Evolutionary conservation across 2,888 invertebrate genomes (phyloP).

Genomic region (Zygogramma bicolorata): DNA sequence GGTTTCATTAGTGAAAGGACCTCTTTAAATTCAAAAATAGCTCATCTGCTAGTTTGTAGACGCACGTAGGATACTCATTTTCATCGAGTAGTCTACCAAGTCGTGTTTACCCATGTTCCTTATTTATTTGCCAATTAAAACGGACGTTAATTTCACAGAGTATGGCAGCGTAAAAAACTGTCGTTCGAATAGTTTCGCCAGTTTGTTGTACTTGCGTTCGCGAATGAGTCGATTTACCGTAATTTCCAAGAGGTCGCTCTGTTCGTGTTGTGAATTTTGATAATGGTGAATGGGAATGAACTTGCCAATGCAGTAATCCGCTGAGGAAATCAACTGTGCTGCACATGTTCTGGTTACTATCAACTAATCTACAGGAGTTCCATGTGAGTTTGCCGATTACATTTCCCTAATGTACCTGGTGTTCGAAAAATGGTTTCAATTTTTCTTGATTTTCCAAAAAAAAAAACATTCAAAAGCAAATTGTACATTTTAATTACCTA

Average conservation of each 20-base stretch:
- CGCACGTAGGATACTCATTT: constrained; percentile 21
- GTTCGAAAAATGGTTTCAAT: no score
- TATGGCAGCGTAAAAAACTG: background rate
- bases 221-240: background rate
- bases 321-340: background rate
- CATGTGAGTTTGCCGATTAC: background rate
- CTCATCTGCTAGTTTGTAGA: background rate
- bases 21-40: constrained; percentile 27
- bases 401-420: no score
- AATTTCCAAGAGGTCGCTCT: background rate
- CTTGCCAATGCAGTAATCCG: background rate
- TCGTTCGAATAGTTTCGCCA: background rate
- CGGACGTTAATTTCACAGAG: background rate
- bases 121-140: constrained; percentile 32
- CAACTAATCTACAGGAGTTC: background rate
- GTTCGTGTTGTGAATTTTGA: background rate
- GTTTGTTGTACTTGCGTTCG: background rate
- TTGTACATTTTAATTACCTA: no score
- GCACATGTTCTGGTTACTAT: background rate
- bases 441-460: no score
- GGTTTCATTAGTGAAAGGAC: constrained; percentile 1
- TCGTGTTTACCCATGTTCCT: constrained; percentile 19
- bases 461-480: no score
- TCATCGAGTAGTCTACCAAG: constrained; percentile 16
- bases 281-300: background rate